phyloP scores from a whole-genome alignment of 2,888 invertebrate genomes.

The Scaptodrosophila latifasciaeformis region DNA sequence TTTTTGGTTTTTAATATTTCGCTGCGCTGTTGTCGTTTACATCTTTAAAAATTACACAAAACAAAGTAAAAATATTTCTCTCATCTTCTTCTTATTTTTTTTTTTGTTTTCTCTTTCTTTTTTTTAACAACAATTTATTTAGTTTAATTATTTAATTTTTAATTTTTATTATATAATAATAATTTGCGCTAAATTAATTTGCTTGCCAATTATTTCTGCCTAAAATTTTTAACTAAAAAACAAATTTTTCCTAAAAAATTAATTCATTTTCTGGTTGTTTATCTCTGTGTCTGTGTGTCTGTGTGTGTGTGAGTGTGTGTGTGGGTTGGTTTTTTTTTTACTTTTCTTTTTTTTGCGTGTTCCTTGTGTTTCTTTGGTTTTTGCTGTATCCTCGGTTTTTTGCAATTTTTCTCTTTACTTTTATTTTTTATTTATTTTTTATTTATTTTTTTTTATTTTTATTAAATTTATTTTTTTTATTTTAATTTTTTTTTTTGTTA shows the following conservation, averaged over 20 bases:
- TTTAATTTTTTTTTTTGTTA: constrained; percentile 37
- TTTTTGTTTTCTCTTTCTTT: too few relatives aligned
- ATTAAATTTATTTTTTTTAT: constrained; percentile 28
- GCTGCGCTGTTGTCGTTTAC: constrained; percentile 71
- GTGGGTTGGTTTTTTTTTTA: constrained; percentile 1
- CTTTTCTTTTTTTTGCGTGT: too few relatives aligned
- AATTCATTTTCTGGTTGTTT: not conserved
- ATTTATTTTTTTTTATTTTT: constrained; percentile 21
- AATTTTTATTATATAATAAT: not conserved
- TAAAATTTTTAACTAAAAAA: too few relatives aligned
- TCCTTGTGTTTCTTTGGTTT: too few relatives aligned
- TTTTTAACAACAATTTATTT: not conserved
- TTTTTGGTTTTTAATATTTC: constrained; percentile 54
- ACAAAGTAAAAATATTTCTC: constrained; percentile 34
- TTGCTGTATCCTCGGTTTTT: too few relatives aligned
- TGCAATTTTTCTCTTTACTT: constrained; percentile 1
- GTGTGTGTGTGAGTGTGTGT: too few relatives aligned
- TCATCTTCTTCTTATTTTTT: too few relatives aligned
- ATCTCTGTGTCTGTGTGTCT: too few relatives aligned
- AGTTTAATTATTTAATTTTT: constrained; percentile 2
- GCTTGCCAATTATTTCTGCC: too few relatives aligned
- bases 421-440: constrained; percentile 25
- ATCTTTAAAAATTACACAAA: constrained; percentile 47
- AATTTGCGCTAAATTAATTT: not conserved
- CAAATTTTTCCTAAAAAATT: not conserved